A percentile compares a stretch with the other conserved stretches of the same genome.
These are phyloP conservation scores for Arctopsyche grandis DNA, from an alignment of 1,140 invertebrate species.

Conservation along the genomic window DNA sequence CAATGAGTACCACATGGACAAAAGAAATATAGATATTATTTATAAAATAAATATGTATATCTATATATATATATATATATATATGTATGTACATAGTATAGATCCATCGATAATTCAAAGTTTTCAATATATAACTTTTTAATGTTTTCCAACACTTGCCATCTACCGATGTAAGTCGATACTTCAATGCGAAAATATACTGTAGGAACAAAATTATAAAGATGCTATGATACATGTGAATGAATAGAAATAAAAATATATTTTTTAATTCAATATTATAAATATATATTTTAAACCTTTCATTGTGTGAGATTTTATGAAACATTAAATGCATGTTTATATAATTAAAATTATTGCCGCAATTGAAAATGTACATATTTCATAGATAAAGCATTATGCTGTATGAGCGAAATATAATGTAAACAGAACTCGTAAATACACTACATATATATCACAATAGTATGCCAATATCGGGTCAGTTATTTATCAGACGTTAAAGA, in stretches of 20 bases:
- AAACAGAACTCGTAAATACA: background rate
- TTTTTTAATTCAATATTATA: too few relatives aligned
- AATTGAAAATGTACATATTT: too few relatives aligned
- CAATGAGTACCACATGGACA: background rate
- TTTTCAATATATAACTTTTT: background rate
- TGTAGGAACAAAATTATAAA: too few relatives aligned
- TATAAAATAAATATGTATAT: background rate
- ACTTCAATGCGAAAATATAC: too few relatives aligned
- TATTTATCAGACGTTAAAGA: slow-evolving; percentile 10
- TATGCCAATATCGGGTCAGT: background rate
- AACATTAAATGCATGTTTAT: too few relatives aligned
- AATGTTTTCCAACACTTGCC: background rate
- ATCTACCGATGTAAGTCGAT: too few relatives aligned
- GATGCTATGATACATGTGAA: too few relatives aligned
- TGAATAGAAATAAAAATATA: too few relatives aligned
- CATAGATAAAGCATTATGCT: too few relatives aligned
- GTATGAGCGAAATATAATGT: background rate
- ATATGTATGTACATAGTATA: background rate
- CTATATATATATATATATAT: background rate
- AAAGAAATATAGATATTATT: background rate
- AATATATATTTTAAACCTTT: too few relatives aligned
- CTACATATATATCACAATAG: background rate
- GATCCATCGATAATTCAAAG: background rate
- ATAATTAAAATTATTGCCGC: too few relatives aligned
- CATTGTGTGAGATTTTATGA: too few relatives aligned